phyloP scores from a whole-genome alignment of 2,113 vertebrate genomes.

The Callocephalon fimbriatum region DNA sequence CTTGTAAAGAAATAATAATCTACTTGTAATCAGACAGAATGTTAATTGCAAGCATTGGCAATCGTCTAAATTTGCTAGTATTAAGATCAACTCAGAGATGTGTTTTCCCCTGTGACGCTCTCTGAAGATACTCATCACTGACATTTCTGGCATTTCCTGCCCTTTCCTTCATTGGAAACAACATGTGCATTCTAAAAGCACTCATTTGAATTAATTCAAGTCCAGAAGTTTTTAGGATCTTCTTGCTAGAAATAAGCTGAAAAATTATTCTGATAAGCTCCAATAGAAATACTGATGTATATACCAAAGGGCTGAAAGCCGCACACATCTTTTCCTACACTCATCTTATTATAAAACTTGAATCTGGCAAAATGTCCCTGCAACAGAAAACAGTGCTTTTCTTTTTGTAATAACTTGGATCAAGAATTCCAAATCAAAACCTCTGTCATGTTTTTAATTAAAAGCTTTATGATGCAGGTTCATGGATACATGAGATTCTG shows the following conservation, averaged over 20 bases:
- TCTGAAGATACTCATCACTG: neutral
- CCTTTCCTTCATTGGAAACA: neutral
- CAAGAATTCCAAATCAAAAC: neutral
- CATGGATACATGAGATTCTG: neutral
- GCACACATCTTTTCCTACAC: neutral
- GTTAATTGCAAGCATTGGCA: neutral
- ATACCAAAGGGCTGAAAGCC: neutral
- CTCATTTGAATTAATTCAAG: neutral
- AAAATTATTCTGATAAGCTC: neutral
- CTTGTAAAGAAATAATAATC: neutral
- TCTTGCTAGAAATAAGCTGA: neutral
- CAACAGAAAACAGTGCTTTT: neutral
- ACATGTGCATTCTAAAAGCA: neutral
- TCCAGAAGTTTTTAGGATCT: neutral
- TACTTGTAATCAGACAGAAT: neutral
- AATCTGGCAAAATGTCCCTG: neutral
- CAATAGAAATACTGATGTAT: neutral
- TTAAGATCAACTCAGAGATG: neutral
- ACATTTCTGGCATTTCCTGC: slow-evolving; percentile 23
- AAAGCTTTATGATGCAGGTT: neutral
- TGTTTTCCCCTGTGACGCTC: neutral
- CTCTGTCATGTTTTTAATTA: neutral
- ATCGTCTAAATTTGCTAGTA: neutral
- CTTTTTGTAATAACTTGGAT: neutral
- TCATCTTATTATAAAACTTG: neutral